These are phyloP conservation scores for Chrysochloris asiatica DNA, from an alignment of 2,113 vertebrate genomes.

Conservation along the genomic window DNA sequence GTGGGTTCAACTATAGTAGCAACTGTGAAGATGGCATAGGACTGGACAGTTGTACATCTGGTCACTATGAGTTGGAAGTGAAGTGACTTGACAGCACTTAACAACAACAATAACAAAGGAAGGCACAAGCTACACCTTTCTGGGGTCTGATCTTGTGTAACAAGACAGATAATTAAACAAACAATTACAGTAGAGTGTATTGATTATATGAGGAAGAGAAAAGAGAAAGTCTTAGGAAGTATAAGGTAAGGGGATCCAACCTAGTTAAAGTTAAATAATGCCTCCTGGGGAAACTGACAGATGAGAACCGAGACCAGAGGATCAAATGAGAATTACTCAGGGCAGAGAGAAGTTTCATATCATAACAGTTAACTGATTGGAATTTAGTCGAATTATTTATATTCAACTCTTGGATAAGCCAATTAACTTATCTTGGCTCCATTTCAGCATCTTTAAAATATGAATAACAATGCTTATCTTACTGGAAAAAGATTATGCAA, in stretches of 20 bases:
- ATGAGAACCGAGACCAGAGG: background rate
- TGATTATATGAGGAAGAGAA: background rate
- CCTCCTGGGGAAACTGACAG: background rate
- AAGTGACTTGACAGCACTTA: no score
- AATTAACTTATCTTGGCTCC: background rate
- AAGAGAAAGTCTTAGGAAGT: background rate
- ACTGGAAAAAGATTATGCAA: background rate
- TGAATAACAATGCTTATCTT: background rate
- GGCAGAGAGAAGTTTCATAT: background rate
- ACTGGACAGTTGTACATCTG: no score
- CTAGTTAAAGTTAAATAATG: background rate
- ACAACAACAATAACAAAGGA: no score
- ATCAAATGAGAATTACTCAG: background rate
- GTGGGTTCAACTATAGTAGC: no score
- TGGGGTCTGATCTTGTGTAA: background rate
- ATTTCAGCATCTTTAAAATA: background rate
- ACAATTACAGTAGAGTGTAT: rapidly evolving
- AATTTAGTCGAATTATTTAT: background rate
- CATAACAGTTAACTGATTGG: no score
- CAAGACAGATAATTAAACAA: background rate
- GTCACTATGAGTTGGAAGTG: no score
- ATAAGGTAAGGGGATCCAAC: rapidly evolving
- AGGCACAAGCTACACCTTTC: background rate
- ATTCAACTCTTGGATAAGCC: background rate
- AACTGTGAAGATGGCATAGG: no score